Evolutionary conservation across 2,888 invertebrate genomes (phyloP), one percentile per base, ranked within the genome.

Genomic region (Pelosia muscerda): DNA sequence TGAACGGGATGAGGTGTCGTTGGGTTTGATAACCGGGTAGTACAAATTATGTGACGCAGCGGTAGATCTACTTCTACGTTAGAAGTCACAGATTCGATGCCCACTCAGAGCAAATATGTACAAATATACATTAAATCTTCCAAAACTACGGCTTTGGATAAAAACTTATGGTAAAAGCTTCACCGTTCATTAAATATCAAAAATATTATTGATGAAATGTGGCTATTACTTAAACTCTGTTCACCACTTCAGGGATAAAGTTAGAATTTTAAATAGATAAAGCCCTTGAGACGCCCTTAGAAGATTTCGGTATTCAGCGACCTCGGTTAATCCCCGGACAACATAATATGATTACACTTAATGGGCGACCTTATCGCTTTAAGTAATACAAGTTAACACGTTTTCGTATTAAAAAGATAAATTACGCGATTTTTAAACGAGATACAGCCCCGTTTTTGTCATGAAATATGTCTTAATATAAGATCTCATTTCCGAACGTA

Each of bases 301-400:
- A 19, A 49, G 25, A 25, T 25, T 55, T 26, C 10, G 13, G 9
- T 55, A 55, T 55, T 25, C 55, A 55, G 25, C 25, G 25, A 23
- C 25, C 25, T 55, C 55, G 55, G 55, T 13, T 55, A 15, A 25
- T 11, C 8, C 25, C 55, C 25, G 23, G 55, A 49, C 49, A n/a
- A n/a, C 49, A 49, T n/a, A 49, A 49, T 49, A 49, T 49, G n/a
- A 49, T 49, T 49, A n/a, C n/a, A 49, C 49, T 49, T 49, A 49
- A 49, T 49, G 49, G 49, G 49, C 49, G 9, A 49, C 49, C 49
- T n/a, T 49, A n/a, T 49, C 49, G 49, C 49, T 49, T 49, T 49
- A 49, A 49, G 49, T 49, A n/a, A n/a, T 49, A 49, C 49, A 49
- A 49, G 49, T 49, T 49, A 49, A 49, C 49, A n/a, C 49, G 6